Evolutionary conservation across 92 coral and sea anemone genomes (phyloP).

Genomic region (Zoanthus sociatus): DNA sequence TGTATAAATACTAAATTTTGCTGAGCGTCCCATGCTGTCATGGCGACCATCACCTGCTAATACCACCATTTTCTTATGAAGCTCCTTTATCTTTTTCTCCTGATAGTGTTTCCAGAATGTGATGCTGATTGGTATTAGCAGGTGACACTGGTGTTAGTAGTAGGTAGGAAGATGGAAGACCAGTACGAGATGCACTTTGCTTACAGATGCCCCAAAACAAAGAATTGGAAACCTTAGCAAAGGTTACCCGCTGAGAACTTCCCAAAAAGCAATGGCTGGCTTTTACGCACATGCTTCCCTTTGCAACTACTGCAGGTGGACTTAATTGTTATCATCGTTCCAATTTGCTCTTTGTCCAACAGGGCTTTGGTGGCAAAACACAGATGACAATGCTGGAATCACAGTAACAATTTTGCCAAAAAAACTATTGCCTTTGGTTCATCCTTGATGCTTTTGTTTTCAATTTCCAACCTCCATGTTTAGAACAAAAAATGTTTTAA

Average conservation of each 20-base stretch:
- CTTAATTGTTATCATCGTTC: conserved; percentile 47
- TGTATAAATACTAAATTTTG: conserved; percentile 58
- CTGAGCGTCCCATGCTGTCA: conserved; percentile 63
- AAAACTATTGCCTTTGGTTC: too few relatives aligned
- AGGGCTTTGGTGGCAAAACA: conserved; percentile 38
- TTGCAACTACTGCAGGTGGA: conserved; percentile 40
- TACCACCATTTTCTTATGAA: conserved; percentile 44
- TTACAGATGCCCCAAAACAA: conserved; percentile 58
- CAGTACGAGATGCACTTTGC: conserved; percentile 31
- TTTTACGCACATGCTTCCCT: conserved; percentile 21
- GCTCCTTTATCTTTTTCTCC: conserved; percentile 12
- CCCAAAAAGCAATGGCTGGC: conserved; percentile 58
- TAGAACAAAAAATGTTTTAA: too few relatives aligned
- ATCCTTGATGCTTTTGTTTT: too few relatives aligned
- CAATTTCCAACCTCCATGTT: too few relatives aligned
- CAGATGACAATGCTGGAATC: conserved; percentile 51
- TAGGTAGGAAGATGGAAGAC: conserved; percentile 38
- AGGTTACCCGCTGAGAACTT: conserved; percentile 58
- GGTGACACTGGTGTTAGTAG: conserved; percentile 47
- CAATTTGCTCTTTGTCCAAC: conserved; percentile 18
- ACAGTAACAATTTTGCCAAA: too few relatives aligned
- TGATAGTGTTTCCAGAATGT: conserved; percentile 54
- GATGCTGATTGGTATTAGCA: conserved; percentile 49
- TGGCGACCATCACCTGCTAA: conserved; percentile 55
- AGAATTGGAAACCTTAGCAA: conserved; percentile 59